phyloP scores from a whole-genome alignment of 2,113 vertebrate genomes.

The Aleadryas rufinucha region DNA sequence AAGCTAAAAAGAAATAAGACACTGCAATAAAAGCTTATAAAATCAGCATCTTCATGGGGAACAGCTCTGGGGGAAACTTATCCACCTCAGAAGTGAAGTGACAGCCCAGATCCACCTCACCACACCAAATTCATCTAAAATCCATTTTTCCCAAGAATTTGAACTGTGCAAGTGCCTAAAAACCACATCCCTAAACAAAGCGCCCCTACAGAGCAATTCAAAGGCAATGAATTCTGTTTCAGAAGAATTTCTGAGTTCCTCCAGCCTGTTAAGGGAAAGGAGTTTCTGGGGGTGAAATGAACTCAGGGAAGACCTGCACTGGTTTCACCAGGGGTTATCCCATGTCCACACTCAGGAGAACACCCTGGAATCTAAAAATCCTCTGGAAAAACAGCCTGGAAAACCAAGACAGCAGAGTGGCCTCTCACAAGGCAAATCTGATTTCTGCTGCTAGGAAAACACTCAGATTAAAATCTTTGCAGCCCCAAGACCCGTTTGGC shows the following conservation, averaged over 20 bases:
- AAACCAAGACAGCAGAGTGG: fast-evolving
- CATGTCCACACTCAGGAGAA: fast-evolving
- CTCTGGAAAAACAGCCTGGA: neutral
- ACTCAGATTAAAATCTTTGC: neutral
- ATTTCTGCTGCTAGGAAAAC: neutral
- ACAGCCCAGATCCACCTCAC: neutral
- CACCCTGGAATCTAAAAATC: neutral
- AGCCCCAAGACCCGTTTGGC: neutral
- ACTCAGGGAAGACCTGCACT: neutral
- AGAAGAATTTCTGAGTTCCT: neutral
- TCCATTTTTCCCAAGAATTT: neutral
- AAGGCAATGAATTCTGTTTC: neutral
- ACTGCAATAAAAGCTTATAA: neutral
- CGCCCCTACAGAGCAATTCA: neutral
- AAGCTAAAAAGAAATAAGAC: neutral
- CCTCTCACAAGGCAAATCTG: neutral
- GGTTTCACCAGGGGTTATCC: neutral
- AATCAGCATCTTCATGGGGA: neutral
- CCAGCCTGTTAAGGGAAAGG: neutral
- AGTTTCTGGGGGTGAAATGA: neutral
- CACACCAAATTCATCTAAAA: neutral
- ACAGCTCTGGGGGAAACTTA: neutral
- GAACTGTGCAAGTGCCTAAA: neutral
- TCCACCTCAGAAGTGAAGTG: neutral
- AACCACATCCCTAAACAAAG: neutral